Evolutionary conservation across 2,113 vertebrate genomes (phyloP).

Genomic region (Malurus melanocephalus): DNA sequence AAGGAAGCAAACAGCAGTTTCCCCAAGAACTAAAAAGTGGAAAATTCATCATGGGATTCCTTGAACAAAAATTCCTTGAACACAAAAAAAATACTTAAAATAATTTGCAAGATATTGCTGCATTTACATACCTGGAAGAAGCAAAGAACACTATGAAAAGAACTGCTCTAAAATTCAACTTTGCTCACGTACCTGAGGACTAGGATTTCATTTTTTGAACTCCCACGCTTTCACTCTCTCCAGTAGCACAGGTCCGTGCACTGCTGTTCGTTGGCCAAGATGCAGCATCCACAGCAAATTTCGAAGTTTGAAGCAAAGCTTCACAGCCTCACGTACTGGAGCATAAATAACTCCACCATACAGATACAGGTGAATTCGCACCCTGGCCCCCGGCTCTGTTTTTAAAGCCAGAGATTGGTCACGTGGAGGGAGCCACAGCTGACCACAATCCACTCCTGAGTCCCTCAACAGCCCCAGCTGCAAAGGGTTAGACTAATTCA

Average conservation of each 20-base stretch:
- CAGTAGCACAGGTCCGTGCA: neutral
- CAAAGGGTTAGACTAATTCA: neutral
- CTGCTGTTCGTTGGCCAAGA: neutral
- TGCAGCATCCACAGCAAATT: fast-evolving
- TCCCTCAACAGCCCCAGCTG: neutral
- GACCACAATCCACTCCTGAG: neutral
- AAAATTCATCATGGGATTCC: neutral
- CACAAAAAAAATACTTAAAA: neutral
- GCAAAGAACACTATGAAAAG: neutral
- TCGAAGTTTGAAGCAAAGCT: neutral
- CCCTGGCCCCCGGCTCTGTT: neutral
- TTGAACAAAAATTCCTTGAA: neutral
- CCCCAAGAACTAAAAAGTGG: neutral
- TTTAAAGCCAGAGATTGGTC: neutral
- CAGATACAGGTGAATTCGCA: neutral
- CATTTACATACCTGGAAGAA: neutral
- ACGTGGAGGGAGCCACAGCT: neutral
- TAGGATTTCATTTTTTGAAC: neutral
- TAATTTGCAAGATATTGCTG: neutral
- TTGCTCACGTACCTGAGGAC: neutral
- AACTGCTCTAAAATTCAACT: neutral
- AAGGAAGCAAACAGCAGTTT: neutral
- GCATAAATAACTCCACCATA: neutral
- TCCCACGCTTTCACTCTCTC: neutral
- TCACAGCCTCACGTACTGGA: neutral